Percentiles rank a stretch among this genome's conserved stretches.
phyloP scores from a whole-genome alignment of 2,888 invertebrate genomes.

The Mylabris sibirica region DNA sequence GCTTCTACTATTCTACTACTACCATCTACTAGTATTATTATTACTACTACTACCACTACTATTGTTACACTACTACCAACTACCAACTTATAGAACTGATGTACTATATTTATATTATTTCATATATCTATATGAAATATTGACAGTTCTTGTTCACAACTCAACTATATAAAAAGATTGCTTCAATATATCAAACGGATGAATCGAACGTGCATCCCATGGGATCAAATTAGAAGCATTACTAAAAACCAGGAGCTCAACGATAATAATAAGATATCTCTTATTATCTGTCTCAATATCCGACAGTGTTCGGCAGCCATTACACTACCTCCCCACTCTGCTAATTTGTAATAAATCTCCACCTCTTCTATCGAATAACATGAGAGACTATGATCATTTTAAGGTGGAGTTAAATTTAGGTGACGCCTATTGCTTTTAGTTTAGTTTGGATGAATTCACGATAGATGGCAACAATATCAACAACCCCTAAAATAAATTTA shows the following conservation, averaged over 20 bases:
- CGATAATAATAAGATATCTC: conserved; percentile 61
- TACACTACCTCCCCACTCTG: conserved; percentile 55
- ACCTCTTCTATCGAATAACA: conserved; percentile 43
- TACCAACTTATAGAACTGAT: background rate
- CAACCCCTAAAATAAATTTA: background rate
- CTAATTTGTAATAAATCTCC: conserved; percentile 53
- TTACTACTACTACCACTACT: background rate
- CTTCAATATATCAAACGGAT: conserved; percentile 18
- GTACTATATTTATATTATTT: background rate
- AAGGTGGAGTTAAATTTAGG: conserved; percentile 34
- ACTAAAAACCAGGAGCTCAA: conserved; percentile 55
- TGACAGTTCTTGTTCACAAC: conserved; percentile 1
- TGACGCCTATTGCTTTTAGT: conserved; percentile 32
- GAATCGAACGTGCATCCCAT: conserved; percentile 47
- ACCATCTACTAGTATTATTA: no score
- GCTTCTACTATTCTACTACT: background rate
- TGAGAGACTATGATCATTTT: conserved; percentile 37
- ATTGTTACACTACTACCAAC: background rate
- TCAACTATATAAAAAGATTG: conserved; percentile 8
- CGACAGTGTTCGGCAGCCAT: conserved; percentile 60
- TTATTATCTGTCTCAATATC: conserved; percentile 58
- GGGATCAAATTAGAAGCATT: conserved; percentile 61
- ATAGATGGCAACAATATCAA: conserved; percentile 36
- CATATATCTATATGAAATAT: background rate
- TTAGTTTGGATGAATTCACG: conserved; percentile 21